phyloP scores from a whole-genome alignment of 2,888 invertebrate species.

The Theretra japonica region DNA sequence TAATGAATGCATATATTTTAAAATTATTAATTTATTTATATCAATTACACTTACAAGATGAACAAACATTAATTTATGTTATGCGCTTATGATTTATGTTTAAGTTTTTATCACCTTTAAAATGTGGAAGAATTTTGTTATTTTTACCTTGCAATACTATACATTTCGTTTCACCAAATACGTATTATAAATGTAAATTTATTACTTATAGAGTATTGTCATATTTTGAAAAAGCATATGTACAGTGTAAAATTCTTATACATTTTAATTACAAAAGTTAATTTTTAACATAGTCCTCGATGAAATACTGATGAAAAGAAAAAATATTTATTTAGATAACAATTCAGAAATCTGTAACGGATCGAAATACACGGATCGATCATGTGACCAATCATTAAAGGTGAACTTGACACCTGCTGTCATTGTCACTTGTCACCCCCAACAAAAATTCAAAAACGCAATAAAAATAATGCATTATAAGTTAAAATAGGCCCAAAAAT shows the following conservation, averaged over 20 bases:
- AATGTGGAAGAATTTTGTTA: not conserved
- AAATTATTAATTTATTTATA: too few relatives aligned
- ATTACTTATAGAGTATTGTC: too few relatives aligned
- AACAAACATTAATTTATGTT: too few relatives aligned
- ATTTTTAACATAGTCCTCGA: too few relatives aligned
- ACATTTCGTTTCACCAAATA: conserved; percentile 7
- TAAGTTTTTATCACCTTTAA: too few relatives aligned
- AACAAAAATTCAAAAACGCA: conserved; percentile 73
- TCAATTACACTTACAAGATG: too few relatives aligned
- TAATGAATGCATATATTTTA: not conserved
- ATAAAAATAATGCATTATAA: conserved; percentile 66
- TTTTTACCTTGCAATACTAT: not conserved
- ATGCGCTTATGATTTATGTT: too few relatives aligned
- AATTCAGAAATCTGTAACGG: not conserved
- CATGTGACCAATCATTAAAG: conserved; percentile 16
- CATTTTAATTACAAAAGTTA: too few relatives aligned
- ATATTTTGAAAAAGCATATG: too few relatives aligned
- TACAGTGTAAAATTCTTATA: too few relatives aligned
- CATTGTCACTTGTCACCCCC: conserved; percentile 37
- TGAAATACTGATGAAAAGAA: too few relatives aligned
- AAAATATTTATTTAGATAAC: too few relatives aligned
- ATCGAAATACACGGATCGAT: not conserved
- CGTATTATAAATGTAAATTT: not conserved
- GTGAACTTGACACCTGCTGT: not conserved
- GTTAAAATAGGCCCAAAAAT: conserved; percentile 70